Evolutionary conservation across 2,888 invertebrate species (phyloP).

Genomic region (Amiota communis): DNA sequence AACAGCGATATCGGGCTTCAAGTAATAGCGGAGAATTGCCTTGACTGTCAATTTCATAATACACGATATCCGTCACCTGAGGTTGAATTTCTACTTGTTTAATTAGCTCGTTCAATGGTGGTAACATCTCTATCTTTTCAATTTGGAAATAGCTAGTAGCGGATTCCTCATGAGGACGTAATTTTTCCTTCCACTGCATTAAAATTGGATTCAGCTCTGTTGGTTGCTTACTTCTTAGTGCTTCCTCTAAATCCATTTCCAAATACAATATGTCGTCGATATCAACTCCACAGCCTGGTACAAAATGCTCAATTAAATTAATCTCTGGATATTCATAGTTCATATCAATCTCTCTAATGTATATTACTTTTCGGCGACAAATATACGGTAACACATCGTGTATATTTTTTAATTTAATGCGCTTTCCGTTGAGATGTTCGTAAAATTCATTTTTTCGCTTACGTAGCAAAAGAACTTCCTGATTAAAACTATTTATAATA

Average conservation of each 20-base stretch:
- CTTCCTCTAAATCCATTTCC: constrained; percentile 50
- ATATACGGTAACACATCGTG: constrained; percentile 77
- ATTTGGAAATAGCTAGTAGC: constrained; percentile 53
- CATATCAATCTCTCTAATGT: constrained; percentile 54
- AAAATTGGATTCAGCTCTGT: background rate
- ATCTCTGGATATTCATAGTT: constrained; percentile 67
- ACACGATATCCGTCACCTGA: constrained; percentile 45
- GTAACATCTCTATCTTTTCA: constrained; percentile 40
- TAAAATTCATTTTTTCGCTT: constrained; percentile 72
- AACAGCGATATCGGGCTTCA: constrained; percentile 59
- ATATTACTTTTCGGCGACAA: constrained; percentile 57
- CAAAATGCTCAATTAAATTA: constrained; percentile 59
- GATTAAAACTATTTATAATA: constrained; percentile 75
- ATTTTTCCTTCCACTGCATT: background rate
- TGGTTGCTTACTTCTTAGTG: constrained; percentile 32
- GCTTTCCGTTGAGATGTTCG: constrained; percentile 64
- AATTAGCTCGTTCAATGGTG: constrained; percentile 41
- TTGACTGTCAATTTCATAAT: constrained; percentile 47
- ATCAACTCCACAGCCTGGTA: constrained; percentile 62
- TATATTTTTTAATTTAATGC: constrained; percentile 74
- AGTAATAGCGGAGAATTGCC: constrained; percentile 49
- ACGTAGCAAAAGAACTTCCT: constrained; percentile 72
- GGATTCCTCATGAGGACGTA: constrained; percentile 46
- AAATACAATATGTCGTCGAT: constrained; percentile 62
- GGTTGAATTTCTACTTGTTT: constrained; percentile 49